Evolutionary conservation across 1,140 invertebrate genomes (phyloP), one percentile per base, ranked within the genome.

Genomic region (Solenopsis fugax): DNA sequence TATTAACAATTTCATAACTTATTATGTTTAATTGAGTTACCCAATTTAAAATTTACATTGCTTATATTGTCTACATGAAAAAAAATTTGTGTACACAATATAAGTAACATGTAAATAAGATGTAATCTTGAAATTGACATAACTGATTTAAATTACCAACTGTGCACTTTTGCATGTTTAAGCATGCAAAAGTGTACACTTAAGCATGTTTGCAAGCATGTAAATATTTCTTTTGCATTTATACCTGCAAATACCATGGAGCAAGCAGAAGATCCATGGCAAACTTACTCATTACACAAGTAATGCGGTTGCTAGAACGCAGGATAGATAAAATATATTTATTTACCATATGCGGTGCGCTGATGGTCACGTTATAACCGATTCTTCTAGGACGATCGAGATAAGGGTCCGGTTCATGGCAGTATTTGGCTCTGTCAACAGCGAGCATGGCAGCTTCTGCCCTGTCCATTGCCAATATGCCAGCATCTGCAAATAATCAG

Each of bases 291-390:
- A 1, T 29, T n/a, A 52, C 5, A n/a, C 45, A 65, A 52, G 37
- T 10, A 50, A 37, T 18, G n/a, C n/a, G n/a, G 18, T 48, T 48
- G 10, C 2, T 65, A 7, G 21, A 13, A 52, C n/a, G 10, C 4
- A 50, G 34, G 45, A 50, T 21, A 69, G n/a, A 7, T 65, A 54
- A 60, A 13, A 34, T 37, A 76, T 34, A 5, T 73, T 29, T 29
- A 37, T 89, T 95, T 96, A 99, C 98, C 99, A 99, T 99, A 95
- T 99, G 99, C 50, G 99, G 99, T 67, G 99, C 99, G 96, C 98
- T 99, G 72, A 99, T 99, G 2, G 99, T 99, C 6, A 99, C 99
- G 73, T 98, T 97, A 94, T 96, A 98, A 29, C 98, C 98, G 93
- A 98, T 99, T 67, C 96, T 96, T 94, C 98, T 98, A 1, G 99